Conservation (phyloP, 2,113 vertebrate species). For the Epinephelus lanceolatus region DNA sequence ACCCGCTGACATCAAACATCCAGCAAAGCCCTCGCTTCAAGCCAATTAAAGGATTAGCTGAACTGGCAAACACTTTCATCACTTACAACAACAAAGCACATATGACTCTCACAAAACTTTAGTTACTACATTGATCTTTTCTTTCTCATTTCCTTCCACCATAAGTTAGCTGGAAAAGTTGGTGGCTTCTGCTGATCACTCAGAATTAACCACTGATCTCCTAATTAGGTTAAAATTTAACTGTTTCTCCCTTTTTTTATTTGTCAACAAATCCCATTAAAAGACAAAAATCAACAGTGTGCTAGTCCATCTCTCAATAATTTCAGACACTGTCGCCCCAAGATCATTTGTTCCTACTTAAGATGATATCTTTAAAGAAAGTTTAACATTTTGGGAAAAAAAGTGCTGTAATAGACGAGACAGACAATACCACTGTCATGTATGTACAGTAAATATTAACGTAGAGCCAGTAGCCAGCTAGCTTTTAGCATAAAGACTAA, state of each 20-base stretch:
- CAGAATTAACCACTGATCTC: conserved; percentile 12
- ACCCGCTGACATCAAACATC: conserved; percentile 58
- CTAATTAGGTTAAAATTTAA: background rate
- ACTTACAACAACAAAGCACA: conserved; percentile 43
- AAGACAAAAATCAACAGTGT: background rate
- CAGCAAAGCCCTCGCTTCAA: conserved; percentile 60
- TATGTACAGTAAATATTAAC: background rate
- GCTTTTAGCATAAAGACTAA: no score
- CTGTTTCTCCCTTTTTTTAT: background rate
- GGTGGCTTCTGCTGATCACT: conserved; percentile 18
- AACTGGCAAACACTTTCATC: conserved; percentile 48
- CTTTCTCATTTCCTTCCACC: background rate
- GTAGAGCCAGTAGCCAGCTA: background rate
- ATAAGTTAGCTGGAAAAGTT: background rate
- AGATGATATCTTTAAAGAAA: background rate
- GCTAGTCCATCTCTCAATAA: background rate
- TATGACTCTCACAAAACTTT: background rate
- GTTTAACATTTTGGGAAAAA: background rate
- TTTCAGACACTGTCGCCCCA: background rate
- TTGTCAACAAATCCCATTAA: background rate
- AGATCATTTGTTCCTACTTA: background rate
- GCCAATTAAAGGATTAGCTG: conserved; percentile 66
- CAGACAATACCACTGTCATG: background rate
- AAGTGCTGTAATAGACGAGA: background rate
- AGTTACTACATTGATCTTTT: background rate